phyloP scores from a whole-genome alignment of 2,113 vertebrate genomes.

The Bos javanicus region DNA sequence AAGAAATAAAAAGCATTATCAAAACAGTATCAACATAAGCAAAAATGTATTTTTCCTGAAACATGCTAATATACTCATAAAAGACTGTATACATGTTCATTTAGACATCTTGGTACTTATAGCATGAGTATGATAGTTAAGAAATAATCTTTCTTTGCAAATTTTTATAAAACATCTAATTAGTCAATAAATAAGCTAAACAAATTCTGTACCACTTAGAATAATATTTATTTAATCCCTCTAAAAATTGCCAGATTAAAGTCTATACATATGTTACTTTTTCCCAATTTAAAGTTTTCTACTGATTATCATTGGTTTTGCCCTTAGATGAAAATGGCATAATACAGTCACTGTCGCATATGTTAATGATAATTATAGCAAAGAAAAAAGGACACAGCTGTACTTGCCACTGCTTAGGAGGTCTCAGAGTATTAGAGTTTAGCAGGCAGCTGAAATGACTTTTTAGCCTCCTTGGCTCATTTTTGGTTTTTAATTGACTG shows the following conservation, averaged over 20 bases:
- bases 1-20: neutral
- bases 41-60: neutral
- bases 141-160: neutral
- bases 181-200: neutral
- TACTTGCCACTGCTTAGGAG: neutral
- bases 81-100: neutral
- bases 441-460: neutral
- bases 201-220: neutral
- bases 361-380: neutral
- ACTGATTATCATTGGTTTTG: neutral
- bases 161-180: neutral
- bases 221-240: neutral
- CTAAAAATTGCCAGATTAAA: neutral
- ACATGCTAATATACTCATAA: neutral
- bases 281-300: neutral
- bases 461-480: neutral
- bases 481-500: constrained; percentile 4
- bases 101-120: neutral
- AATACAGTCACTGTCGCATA: neutral
- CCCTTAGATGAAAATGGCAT: neutral
- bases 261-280: neutral
- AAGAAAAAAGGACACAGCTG: neutral
- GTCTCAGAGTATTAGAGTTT: neutral
- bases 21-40: neutral
- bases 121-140: neutral